Base-by-base conservation (phyloP, 2,113 vertebrate genomes). In the Spheniscus mendiculus region DNA sequence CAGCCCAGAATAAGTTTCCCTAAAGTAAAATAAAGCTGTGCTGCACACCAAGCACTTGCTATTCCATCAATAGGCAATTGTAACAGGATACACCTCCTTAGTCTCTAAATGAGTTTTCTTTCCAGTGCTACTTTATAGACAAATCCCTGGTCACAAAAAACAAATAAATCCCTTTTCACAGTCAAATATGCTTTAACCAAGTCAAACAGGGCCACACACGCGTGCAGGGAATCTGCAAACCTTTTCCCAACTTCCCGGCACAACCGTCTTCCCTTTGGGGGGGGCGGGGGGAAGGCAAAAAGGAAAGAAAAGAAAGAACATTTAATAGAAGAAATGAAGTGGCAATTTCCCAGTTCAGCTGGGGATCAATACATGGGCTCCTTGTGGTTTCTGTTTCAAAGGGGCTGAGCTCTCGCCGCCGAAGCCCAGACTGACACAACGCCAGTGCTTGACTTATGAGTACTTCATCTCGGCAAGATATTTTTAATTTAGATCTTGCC, bases 401-500 rank as follows among this genome's bases (percentile, higher is more conserved):
- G 84, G 45, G 84, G 77, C 91, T 49, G 94, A 87, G 56, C 72
- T 93, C 38, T 65, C 34, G 2, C 96, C 1, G n/a, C 96, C 5
- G 9, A 93, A 90, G 93, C 95, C 92, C 77, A 79, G 74, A 63
- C 93, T 50, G 94, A 96, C 96, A 69, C 84, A 88, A n/a, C 76
- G 29, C 91, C 88, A 15, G 88, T 2, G 58, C 91, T 79, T 97
- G 97, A 97, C 97, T 97, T 97, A 96, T 3, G 77, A 95, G 89
- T 3, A 79, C 95, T 95, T 94, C 96, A 93, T 91, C 89, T 80
- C 14, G 1, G 95, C 83, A 9, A 97, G 98, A 94, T 93, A 91
- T 87, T 94, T 97, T 98, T 96, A 97, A 98, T 98, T 98, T 98
- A 97, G 97, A 95, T 96, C 95, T 91, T 63, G 78, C 90, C 14